Evolutionary conservation across 1,140 invertebrate genomes (phyloP).

Genomic region (Sitobion miscanthi): DNA sequence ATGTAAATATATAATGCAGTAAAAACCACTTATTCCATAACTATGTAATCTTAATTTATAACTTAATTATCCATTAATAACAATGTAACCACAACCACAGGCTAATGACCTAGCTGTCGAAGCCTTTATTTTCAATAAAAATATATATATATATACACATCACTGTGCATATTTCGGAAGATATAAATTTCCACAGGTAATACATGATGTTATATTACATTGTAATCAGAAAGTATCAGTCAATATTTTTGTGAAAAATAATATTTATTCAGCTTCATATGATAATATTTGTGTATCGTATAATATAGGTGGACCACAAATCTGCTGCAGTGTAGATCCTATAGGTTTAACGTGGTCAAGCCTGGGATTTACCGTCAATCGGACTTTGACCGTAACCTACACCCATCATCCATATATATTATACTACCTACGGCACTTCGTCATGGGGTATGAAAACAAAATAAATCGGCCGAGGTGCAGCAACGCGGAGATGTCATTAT

Average conservation of each 20-base stretch:
- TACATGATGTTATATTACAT: not conserved
- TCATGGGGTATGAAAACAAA: not conserved
- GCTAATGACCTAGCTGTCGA: too few relatives aligned
- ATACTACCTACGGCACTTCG: not conserved
- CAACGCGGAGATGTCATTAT: not conserved
- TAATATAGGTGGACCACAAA: too few relatives aligned
- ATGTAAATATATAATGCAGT: too few relatives aligned
- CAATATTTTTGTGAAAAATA: not conserved
- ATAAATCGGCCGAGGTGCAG: not conserved
- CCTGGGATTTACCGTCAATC: not conserved
- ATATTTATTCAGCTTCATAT: not conserved
- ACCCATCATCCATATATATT: not conserved
- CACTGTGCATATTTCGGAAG: too few relatives aligned
- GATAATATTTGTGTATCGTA: not conserved
- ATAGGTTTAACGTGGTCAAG: not conserved
- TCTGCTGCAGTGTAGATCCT: not conserved
- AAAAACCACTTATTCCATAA: too few relatives aligned
- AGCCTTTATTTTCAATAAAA: too few relatives aligned
- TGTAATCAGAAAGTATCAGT: too few relatives aligned
- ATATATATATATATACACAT: too few relatives aligned
- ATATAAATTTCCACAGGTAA: not conserved
- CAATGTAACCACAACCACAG: too few relatives aligned
- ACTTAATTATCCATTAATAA: too few relatives aligned
- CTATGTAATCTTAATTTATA: too few relatives aligned
- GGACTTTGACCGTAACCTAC: not conserved